A percentile compares a stretch with the other conserved stretches of the same genome.
These are phyloP conservation scores for Danio choprae DNA, from an alignment of 2,797 vertebrate species.

Conservation along the genomic window DNA sequence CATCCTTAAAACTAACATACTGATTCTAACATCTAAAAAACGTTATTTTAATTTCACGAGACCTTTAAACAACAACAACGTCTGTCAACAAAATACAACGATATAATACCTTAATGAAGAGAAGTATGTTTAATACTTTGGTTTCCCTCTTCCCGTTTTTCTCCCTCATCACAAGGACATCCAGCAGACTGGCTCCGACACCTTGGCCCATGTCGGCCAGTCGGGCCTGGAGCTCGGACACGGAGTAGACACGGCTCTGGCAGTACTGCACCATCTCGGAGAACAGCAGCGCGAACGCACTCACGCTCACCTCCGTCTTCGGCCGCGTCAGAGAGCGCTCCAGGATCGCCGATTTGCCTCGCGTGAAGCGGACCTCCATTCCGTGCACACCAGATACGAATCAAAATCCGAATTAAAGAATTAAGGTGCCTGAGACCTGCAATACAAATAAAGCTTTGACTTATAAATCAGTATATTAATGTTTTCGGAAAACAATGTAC, in stretches of 20 bases:
- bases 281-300: slow-evolving; percentile 92
- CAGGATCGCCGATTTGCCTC: slow-evolving; percentile 90
- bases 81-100: not conserved
- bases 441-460: not conserved
- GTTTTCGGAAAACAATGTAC: not conserved
- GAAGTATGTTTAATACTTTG: slow-evolving; percentile 91
- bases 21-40: too few species aligned
- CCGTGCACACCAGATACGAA: not conserved
- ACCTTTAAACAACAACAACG: not conserved
- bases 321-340: slow-evolving; percentile 88
- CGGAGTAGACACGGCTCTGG: slow-evolving; percentile 93
- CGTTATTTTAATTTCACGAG: too few species aligned
- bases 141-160: slow-evolving; percentile 90
- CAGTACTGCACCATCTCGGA: slow-evolving; percentile 98
- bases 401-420: not conserved
- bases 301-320: slow-evolving; percentile 88
- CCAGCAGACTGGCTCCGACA: slow-evolving; percentile 88
- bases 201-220: slow-evolving; percentile 89
- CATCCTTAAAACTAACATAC: too few species aligned
- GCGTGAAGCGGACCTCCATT: slow-evolving; percentile 92
- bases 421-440: not conserved
- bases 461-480: not conserved
- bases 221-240: slow-evolving; percentile 91
- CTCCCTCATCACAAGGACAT: slow-evolving; percentile 89
- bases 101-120: slow-evolving; percentile 87